Conservation (phyloP, 2,797 vertebrate genomes). For the Trematomus bernacchii region DNA sequence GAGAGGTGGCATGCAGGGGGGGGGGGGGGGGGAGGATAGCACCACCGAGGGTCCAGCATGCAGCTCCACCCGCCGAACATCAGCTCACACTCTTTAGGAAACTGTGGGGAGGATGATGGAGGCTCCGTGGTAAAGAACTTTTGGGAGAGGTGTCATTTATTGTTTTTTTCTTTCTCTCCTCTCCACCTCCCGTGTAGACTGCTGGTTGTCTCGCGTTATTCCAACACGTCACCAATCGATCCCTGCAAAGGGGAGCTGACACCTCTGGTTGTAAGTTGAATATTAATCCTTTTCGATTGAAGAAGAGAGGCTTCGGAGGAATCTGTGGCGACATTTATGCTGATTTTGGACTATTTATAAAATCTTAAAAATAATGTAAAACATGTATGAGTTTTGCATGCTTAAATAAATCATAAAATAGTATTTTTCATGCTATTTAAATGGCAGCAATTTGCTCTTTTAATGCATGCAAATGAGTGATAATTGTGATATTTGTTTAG, state of each 20-base stretch:
- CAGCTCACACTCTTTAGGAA: constrained; percentile 44
- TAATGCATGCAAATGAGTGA: neutral
- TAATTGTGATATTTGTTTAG: neutral
- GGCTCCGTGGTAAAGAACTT: constrained; percentile 59
- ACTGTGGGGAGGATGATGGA: constrained; percentile 50
- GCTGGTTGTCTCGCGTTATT: constrained; percentile 69
- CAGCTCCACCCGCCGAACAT: constrained; percentile 61
- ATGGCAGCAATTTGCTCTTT: neutral
- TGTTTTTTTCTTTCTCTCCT: constrained; percentile 37
- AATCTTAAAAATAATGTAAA: neutral
- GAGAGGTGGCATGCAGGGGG: constrained; percentile 42
- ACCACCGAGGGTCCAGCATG: constrained; percentile 64
- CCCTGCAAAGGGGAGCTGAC: constrained; percentile 74
- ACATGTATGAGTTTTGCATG: neutral
- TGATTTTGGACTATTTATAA: constrained; percentile 10
- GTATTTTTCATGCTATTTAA: neutral
- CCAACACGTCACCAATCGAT: constrained; percentile 82
- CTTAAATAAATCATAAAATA: constrained; percentile 5
- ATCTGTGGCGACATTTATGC: neutral
- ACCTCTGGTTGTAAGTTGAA: constrained; percentile 79
- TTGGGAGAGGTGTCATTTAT: constrained; percentile 49
- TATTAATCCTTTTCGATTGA: constrained; percentile 73
- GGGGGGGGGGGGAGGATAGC: constrained; percentile 22
- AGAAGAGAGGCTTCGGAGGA: constrained; percentile 41
- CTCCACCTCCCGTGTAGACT: constrained; percentile 20